phyloP scores from a whole-genome alignment of 2,888 invertebrate genomes.

The Scaptomyza reducta region DNA sequence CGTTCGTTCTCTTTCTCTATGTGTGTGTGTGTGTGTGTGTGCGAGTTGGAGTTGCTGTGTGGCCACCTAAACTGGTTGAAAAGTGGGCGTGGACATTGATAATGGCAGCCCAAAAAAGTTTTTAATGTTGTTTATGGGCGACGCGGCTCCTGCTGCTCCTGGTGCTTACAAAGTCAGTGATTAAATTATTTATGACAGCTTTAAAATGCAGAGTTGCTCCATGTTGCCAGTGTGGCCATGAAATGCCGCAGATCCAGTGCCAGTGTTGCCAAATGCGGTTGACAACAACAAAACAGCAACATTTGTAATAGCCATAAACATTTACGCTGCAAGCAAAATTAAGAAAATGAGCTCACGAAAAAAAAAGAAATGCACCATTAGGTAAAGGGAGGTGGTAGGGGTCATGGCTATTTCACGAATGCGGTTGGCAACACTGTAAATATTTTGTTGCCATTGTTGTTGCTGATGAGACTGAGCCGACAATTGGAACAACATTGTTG shows the following conservation, averaged over 20 bases:
- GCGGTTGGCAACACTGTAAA: conserved; percentile 57
- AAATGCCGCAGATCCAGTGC: conserved; percentile 30
- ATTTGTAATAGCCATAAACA: conserved; percentile 56
- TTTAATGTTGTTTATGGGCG: conserved; percentile 59
- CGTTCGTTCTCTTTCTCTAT: conserved; percentile 23
- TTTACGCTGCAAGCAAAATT: conserved; percentile 55
- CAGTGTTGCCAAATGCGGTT: conserved; percentile 61
- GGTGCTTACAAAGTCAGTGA: conserved; percentile 72
- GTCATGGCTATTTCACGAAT: conserved; percentile 28
- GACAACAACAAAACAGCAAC: conserved; percentile 32
- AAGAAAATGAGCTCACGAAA: conserved; percentile 51
- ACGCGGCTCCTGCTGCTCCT: conserved; percentile 11
- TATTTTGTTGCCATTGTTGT: conserved; percentile 7
- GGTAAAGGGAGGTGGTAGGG: conserved; percentile 1
- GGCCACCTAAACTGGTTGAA: conserved; percentile 27
- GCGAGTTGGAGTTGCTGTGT: conserved; percentile 12
- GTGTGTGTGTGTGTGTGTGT: conserved; percentile 10
- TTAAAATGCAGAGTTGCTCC: conserved; percentile 64
- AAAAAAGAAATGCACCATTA: neutral
- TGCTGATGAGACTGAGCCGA: conserved; percentile 45
- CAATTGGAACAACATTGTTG: conserved; percentile 48
- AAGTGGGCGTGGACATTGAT: conserved; percentile 42
- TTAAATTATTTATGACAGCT: conserved; percentile 78
- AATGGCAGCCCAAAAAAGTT: conserved; percentile 51
- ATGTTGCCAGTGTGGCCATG: conserved; percentile 50